Percentiles rank a stretch among this genome's conserved stretches.
These are phyloP conservation scores for Cepaea hortensis DNA, from an alignment of 2,888 invertebrate species.

Conservation along the genomic window DNA sequence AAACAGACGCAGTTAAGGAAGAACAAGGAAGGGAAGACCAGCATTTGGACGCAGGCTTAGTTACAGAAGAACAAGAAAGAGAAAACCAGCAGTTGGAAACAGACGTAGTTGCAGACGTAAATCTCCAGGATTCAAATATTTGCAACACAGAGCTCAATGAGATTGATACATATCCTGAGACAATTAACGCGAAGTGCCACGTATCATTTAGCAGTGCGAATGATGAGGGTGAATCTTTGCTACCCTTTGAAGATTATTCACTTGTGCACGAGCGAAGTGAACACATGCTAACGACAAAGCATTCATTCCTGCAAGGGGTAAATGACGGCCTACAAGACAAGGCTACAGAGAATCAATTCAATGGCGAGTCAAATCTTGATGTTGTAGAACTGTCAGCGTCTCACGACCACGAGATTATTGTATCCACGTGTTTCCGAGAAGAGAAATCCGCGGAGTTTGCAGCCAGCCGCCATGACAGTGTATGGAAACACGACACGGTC, in stretches of 20 bases:
- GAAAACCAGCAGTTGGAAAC: not conserved
- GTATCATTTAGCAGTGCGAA: too few relatives aligned
- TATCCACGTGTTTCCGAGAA: not conserved
- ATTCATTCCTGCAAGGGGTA: not conserved
- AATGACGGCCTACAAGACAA: not conserved
- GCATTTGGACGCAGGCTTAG: too few relatives aligned
- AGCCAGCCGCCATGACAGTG: not conserved
- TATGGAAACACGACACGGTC: not conserved
- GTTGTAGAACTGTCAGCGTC: not conserved
- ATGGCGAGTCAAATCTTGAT: not conserved
- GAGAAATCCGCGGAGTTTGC: not conserved
- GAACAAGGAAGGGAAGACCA: not conserved
- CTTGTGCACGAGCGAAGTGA: not conserved
- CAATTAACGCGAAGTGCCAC: too few relatives aligned
- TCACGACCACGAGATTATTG: not conserved
- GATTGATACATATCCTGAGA: too few relatives aligned
- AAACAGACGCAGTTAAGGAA: not conserved
- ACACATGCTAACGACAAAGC: not conserved
- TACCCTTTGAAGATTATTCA: not conserved
- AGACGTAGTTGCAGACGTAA: not conserved
- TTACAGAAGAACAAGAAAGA: not conserved
- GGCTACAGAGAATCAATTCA: too few relatives aligned
- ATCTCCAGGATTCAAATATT: not conserved
- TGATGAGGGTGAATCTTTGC: not conserved
- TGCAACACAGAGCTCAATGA: too few relatives aligned